Conservation (phyloP, 2,113 vertebrate species). For the Limnothrissa miodon region DNA sequence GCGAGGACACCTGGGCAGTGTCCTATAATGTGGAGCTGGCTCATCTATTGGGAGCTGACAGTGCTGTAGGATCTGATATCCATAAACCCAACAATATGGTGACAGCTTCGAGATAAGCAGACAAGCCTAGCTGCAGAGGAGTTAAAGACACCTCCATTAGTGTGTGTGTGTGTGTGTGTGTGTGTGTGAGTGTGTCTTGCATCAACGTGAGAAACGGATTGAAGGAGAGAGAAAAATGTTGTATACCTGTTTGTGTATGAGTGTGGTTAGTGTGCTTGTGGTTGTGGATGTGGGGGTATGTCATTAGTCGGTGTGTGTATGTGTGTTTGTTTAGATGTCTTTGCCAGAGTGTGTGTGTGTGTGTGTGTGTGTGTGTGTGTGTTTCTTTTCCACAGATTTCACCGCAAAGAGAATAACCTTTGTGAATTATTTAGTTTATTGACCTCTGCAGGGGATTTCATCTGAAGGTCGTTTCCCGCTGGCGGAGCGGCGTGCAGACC, state of each 20-base stretch:
- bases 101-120: constrained; percentile 62
- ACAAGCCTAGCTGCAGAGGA: constrained; percentile 57
- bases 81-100: constrained; percentile 65
- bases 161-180: constrained; percentile 10
- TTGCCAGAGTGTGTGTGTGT: neutral
- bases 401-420: constrained; percentile 73
- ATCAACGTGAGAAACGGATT: no score
- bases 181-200: constrained; percentile 40
- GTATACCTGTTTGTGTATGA: no score
- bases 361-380: constrained; percentile 25
- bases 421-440: constrained; percentile 85
- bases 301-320: neutral
- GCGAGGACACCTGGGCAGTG: neutral
- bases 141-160: constrained; percentile 61
- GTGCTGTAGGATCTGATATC: constrained; percentile 60
- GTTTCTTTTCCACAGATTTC: constrained; percentile 59
- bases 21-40: constrained; percentile 54
- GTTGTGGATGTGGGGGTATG: neutral
- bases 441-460: constrained; percentile 79
- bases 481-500: constrained; percentile 57
- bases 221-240: no score
- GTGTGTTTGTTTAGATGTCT: constrained; percentile 1
- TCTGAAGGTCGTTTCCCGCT: constrained; percentile 79
- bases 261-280: neutral
- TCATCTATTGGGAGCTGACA: constrained; percentile 64